Evolutionary conservation across 1,140 invertebrate genomes (phyloP).

Genomic region (Drosophila mojavensis): DNA sequence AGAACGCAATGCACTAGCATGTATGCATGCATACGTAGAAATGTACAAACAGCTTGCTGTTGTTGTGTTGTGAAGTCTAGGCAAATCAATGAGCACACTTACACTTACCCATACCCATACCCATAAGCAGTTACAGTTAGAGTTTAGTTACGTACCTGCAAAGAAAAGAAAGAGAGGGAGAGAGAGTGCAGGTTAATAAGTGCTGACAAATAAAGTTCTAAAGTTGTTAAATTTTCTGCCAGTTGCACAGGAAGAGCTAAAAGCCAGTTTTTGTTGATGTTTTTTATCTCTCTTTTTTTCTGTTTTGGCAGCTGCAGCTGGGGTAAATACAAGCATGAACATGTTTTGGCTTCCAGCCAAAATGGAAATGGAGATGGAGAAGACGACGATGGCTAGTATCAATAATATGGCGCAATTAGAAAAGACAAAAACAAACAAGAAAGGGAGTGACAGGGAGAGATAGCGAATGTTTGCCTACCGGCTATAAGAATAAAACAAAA

Average conservation of each 20-base stretch:
- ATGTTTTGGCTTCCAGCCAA: constrained; percentile 60
- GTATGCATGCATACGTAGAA: background rate
- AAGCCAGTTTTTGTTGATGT: constrained; percentile 29
- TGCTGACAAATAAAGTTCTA: constrained; percentile 59
- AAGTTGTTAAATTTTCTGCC: constrained; percentile 40
- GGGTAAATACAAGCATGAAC: constrained; percentile 31
- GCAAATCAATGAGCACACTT: constrained; percentile 78
- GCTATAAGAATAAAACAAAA: constrained; percentile 3
- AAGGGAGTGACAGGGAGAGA: background rate
- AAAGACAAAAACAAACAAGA: constrained; percentile 30
- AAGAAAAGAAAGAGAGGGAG: constrained; percentile 14
- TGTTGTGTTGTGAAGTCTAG: constrained; percentile 45
- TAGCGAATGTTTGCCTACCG: constrained; percentile 3
- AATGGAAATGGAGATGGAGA: constrained; percentile 39
- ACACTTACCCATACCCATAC: constrained; percentile 46
- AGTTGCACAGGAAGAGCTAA: constrained; percentile 40
- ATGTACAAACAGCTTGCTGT: constrained; percentile 22
- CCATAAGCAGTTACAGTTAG: constrained; percentile 64
- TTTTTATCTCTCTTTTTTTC: background rate
- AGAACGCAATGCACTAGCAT: constrained; percentile 37
- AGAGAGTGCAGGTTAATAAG: constrained; percentile 24
- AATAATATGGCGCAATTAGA: constrained; percentile 69
- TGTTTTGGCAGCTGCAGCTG: constrained; percentile 3
- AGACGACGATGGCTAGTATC: constrained; percentile 49
- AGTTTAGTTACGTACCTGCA: constrained; percentile 48